Conservation (phyloP, 2,888 invertebrate genomes). For the Corythucha ciliata region DNA sequence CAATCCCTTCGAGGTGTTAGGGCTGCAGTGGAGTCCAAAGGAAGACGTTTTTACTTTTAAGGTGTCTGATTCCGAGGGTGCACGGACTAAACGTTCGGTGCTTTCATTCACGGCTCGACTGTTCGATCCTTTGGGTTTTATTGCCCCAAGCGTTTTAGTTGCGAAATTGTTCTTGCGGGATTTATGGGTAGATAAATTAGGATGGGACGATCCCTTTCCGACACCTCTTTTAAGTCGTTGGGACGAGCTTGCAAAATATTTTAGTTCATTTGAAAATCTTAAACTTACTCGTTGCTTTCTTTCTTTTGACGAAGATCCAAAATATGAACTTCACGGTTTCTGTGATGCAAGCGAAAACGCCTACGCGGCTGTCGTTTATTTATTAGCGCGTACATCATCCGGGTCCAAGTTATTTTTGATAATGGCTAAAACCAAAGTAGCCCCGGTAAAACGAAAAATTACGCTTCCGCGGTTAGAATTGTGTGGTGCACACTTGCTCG, state of each 20-base stretch:
- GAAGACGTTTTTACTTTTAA: not conserved
- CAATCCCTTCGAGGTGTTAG: not conserved
- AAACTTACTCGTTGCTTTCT: too few relatives aligned
- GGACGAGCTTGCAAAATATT: too few relatives aligned
- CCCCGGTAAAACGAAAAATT: not conserved
- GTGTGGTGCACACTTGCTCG: not conserved
- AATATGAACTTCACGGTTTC: not conserved
- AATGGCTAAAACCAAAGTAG: not conserved
- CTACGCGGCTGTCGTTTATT: not conserved
- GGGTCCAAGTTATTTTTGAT: not conserved
- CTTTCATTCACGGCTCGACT: not conserved
- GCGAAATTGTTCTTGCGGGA: not conserved
- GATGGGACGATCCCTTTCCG: not conserved
- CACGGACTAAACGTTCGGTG: not conserved
- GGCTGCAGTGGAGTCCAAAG: not conserved
- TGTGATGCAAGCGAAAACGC: not conserved
- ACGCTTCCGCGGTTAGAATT: not conserved
- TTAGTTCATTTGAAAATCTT: too few relatives aligned
- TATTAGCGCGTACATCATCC: not conserved
- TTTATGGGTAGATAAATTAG: not conserved
- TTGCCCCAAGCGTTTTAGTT: not conserved
- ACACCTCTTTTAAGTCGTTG: not conserved
- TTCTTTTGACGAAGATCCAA: too few relatives aligned
- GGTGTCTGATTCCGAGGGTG: not conserved
- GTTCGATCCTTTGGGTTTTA: not conserved